phyloP scores from a whole-genome alignment of 2,113 vertebrate species.

The Protomyctophum bolini region DNA sequence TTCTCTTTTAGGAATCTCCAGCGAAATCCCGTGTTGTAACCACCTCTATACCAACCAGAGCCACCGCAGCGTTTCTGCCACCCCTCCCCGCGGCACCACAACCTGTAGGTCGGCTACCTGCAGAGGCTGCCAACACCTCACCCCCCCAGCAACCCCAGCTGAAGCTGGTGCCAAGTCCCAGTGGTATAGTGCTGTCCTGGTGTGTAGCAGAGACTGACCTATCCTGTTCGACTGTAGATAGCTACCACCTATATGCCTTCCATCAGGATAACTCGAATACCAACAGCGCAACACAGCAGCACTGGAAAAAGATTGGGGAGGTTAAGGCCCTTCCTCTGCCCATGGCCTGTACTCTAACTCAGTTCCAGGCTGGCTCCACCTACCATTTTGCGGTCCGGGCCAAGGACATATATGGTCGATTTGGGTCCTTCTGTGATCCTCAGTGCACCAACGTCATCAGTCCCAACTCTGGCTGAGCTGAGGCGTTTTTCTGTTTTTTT shows the following conservation, averaged over 20 bases:
- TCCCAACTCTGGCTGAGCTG: constrained; percentile 73
- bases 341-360: constrained; percentile 98
- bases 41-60: constrained; percentile 26
- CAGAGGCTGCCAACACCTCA: constrained; percentile 81
- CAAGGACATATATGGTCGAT: constrained; percentile 95
- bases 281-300: constrained; percentile 71
- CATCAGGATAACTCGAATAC: constrained; percentile 80
- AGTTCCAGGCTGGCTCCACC: constrained; percentile 97
- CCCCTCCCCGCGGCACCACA: constrained; percentile 76
- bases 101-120: constrained; percentile 72
- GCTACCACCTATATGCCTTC: constrained; percentile 97
- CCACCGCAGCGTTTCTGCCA: constrained; percentile 52
- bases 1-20: constrained; percentile 62
- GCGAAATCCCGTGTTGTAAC: constrained; percentile 61
- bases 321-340: constrained; percentile 95
- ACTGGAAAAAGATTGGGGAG: constrained; percentile 99
- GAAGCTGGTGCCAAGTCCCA: constrained; percentile 92
- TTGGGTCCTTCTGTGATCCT: constrained; percentile 95
- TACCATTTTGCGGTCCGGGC: constrained; percentile 97
- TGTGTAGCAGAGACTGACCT: constrained; percentile 92
- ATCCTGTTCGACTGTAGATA: constrained; percentile 91
- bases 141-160: constrained; percentile 90
- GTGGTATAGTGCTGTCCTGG: constrained; percentile 97
- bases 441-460: constrained; percentile 97
- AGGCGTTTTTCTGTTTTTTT: too few species aligned